Percentiles rank a stretch among this genome's conserved stretches.
Evolutionary conservation across 2,797 vertebrate genomes (phyloP).

Genomic region (Podarcis lilfordi): DNA sequence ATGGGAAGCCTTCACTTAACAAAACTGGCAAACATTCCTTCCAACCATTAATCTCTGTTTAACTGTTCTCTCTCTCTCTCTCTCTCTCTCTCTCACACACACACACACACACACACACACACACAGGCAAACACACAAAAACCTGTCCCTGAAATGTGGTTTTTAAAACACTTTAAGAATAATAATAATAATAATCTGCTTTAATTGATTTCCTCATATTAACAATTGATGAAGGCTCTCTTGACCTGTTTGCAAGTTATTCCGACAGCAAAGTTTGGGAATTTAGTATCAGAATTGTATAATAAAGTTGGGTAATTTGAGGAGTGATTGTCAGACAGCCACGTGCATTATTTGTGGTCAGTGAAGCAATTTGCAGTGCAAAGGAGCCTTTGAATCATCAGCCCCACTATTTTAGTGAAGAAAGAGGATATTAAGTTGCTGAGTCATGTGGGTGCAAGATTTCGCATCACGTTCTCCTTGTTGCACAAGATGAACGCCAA

Average conservation of each 20-base stretch:
- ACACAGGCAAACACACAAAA: background rate
- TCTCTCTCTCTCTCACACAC: no score
- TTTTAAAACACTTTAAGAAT: background rate
- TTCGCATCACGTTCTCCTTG: conserved; percentile 25
- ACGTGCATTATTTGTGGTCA: conserved; percentile 10
- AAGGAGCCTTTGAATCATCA: background rate
- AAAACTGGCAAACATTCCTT: background rate
- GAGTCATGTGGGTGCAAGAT: conserved; percentile 46
- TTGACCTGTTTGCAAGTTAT: background rate
- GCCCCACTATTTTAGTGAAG: background rate
- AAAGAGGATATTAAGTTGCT: background rate
- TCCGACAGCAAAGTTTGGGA: background rate
- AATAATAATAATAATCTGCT: no score
- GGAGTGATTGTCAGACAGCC: background rate
- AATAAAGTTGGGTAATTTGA: background rate
- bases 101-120: no score
- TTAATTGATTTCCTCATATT: background rate
- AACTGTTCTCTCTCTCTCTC: rapidly evolving
- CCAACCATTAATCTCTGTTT: background rate
- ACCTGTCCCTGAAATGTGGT: no score
- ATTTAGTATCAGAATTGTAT: background rate
- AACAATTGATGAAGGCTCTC: background rate
- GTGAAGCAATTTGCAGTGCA: background rate
- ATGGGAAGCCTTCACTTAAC: background rate
- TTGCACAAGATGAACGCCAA: conserved; percentile 12